Percentiles rank a stretch among this genome's conserved stretches.
Conservation (phyloP, 1,140 invertebrate genomes). For the Hyles vespertilio region DNA sequence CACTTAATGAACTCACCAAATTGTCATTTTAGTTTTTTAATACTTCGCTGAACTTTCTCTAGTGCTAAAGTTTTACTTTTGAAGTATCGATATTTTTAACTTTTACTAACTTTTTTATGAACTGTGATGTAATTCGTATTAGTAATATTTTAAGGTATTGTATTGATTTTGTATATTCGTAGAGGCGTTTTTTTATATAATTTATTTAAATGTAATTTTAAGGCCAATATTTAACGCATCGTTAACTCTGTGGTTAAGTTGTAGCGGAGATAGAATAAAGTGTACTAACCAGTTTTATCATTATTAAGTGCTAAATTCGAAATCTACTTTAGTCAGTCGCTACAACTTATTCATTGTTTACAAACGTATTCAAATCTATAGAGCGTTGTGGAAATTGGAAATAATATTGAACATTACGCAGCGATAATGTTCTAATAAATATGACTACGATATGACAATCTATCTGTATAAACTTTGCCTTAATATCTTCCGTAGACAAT, state of each 20-base stretch:
- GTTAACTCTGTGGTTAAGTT: constrained; percentile 42
- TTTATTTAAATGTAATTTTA: constrained; percentile 67
- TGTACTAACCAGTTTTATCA: not conserved
- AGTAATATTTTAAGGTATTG: constrained; percentile 64
- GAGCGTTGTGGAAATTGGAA: too few species aligned
- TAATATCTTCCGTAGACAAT: constrained; percentile 16
- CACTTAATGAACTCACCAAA: constrained; percentile 64
- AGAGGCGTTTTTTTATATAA: constrained; percentile 67
- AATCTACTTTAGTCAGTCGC: too few species aligned
- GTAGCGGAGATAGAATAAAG: constrained; percentile 17
- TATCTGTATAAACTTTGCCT: constrained; percentile 8
- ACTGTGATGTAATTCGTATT: constrained; percentile 76
- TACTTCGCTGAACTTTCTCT: constrained; percentile 34
- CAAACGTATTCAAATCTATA: constrained; percentile 29
- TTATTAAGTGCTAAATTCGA: too few species aligned
- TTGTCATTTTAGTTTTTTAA: constrained; percentile 58
- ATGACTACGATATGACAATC: too few species aligned
- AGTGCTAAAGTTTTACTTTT: constrained; percentile 51
- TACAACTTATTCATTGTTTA: constrained; percentile 36
- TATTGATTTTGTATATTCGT: constrained; percentile 75
- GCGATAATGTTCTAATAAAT: too few species aligned
- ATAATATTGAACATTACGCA: too few species aligned
- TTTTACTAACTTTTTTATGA: constrained; percentile 71
- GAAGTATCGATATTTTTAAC: constrained; percentile 51
- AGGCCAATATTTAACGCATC: constrained; percentile 47